These are phyloP conservation scores for Octonoba sinensis DNA, from an alignment of 2,888 invertebrate genomes.

Conservation along the genomic window DNA sequence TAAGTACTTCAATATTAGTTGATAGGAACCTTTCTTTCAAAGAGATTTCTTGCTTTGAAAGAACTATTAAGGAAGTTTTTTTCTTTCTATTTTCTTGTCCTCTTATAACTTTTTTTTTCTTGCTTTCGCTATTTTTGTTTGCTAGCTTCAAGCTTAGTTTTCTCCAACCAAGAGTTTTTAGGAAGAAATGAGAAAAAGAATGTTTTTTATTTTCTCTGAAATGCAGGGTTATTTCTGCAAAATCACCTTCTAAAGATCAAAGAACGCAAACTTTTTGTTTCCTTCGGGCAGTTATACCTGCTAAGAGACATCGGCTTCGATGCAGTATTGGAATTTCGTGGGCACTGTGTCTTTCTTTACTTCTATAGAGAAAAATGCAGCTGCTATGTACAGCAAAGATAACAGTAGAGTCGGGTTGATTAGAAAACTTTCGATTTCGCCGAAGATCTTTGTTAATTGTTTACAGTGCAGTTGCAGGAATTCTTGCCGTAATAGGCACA, in stretches of 20 bases:
- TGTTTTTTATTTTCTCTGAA: background rate
- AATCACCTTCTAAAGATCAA: constrained; percentile 44
- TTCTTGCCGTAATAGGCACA: no score
- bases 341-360: no score
- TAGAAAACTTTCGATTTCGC: no score
- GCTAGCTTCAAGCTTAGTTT: constrained; percentile 42
- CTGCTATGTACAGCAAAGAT: no score
- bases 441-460: no score
- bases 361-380: no score
- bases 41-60: constrained; percentile 63
- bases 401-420: no score
- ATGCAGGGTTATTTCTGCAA: constrained; percentile 27
- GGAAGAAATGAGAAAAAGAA: background rate
- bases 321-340: no score
- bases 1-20: constrained; percentile 63
- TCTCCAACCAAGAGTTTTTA: constrained; percentile 8
- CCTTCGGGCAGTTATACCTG: background rate
- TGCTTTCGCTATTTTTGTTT: constrained; percentile 25
- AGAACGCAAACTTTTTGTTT: constrained; percentile 26
- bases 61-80: constrained; percentile 54
- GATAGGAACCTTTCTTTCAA: constrained; percentile 50
- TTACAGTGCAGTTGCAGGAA: no score
- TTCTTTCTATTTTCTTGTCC: constrained; percentile 6
- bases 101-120: constrained; percentile 1
- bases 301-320: no score